Conservation (phyloP, 2,113 vertebrate species). For the Pseudonaja textilis region DNA sequence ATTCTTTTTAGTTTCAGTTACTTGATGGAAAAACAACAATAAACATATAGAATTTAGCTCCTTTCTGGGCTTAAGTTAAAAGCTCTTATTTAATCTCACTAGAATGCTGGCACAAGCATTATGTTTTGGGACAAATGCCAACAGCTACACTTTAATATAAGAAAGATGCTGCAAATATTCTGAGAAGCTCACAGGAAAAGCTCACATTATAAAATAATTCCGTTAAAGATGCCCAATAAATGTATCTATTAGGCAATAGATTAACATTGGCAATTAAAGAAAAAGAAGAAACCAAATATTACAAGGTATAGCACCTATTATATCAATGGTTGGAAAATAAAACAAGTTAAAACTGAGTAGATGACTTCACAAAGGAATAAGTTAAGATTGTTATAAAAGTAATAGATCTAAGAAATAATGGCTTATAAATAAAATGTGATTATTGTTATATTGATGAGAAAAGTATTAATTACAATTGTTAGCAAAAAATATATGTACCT, state of each 20-base stretch:
- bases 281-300: too few species aligned
- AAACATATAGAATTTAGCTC: not conserved
- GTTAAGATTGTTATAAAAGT: too few species aligned
- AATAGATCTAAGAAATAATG: too few species aligned
- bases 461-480: too few species aligned
- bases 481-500: too few species aligned
- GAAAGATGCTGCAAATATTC: not conserved
- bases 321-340: too few species aligned
- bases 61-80: not conserved
- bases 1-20: not conserved
- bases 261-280: too few species aligned
- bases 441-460: too few species aligned
- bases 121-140: not conserved
- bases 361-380: too few species aligned
- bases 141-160: not conserved
- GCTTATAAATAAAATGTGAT: too few species aligned
- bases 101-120: not conserved
- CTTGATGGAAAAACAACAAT: not conserved
- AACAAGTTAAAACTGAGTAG: too few species aligned
- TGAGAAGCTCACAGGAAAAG: not conserved
- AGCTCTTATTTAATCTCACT: not conserved
- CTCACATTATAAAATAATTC: not conserved
- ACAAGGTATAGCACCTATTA: too few species aligned
- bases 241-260: not conserved
- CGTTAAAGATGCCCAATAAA: not conserved